Evolutionary conservation across 2,797 vertebrate genomes (phyloP), one percentile per base, ranked within the genome.

Genomic region (Rhinogobio ventralis): DNA sequence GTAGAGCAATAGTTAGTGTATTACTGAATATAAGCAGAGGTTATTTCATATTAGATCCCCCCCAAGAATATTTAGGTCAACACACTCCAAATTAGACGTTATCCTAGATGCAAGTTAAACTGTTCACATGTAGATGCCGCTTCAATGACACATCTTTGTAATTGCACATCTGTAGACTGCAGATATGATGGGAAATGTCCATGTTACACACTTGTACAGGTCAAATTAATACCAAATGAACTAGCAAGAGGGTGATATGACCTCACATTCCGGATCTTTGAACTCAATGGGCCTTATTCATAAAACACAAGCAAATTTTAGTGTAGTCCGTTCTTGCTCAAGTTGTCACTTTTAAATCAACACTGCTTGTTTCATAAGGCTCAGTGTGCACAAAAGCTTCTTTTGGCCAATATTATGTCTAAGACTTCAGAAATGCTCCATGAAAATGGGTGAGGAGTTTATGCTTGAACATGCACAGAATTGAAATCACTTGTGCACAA

Each of bases 381-480:
- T 4, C 20, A 28, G 4, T 46, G 25, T 51, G 60, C 0, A 0
- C 60, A 23, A 8, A 33, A 75, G 11, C 11, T 75, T 15, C 0
- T 55, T 75, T 36, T 55, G 36, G 33, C 19, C 11, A 3, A 57
- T 39, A 20, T 53, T 73, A 30, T 74, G 19, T 85, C 25, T 75
- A 75, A n/a, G 74, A 20, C 25, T 36, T 75, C 6, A 20, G 39
- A 77, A 39, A 64, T 19, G 25, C 66, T 77, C 13, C 9, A 49
- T 3, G 23, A 28, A 42, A 36, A 46, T n/a, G 13, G n/a, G 28
- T 28, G 14, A 77, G 42, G 15, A 68, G 30, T 82, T 76, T 51
- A 28, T 49, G 75, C 33, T 62, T 25, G 60, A 83, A 83, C 33
- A 72, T 20, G 25, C 82, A 75, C 69, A 45, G 46, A 66, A 80